Evolutionary conservation across 2,113 vertebrate species (phyloP).

Genomic region (Pomatostomus ruficeps): DNA sequence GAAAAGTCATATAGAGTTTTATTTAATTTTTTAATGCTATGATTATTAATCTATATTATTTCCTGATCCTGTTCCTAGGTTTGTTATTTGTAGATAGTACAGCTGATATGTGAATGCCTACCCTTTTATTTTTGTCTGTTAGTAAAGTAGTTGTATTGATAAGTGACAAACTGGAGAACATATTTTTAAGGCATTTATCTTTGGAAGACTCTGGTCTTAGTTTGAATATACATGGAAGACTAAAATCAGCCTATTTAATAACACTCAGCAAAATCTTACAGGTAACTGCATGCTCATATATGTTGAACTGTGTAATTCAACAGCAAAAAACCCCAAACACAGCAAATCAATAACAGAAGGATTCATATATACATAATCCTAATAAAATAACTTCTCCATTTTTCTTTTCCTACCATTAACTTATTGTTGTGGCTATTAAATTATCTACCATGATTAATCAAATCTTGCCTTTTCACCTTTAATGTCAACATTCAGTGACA

Average conservation of each 20-base stretch:
- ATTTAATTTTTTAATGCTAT: not conserved
- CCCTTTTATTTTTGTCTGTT: not conserved
- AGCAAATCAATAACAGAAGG: not conserved
- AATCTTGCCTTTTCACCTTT: not conserved
- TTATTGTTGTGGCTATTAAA: not conserved
- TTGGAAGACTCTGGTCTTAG: not conserved
- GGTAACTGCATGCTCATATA: not conserved
- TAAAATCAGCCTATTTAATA: not conserved
- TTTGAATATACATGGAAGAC: not conserved
- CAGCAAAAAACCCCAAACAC: not conserved
- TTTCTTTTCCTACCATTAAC: not conserved
- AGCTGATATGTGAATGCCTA: not conserved
- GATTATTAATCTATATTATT: not conserved
- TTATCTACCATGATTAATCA: not conserved
- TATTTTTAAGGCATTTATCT: not conserved
- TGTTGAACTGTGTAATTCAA: not conserved
- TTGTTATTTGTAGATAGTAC: not conserved
- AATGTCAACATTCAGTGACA: not conserved
- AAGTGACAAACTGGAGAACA: not conserved
- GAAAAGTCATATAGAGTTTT: not conserved
- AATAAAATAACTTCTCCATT: not conserved
- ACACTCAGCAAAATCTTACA: not conserved
- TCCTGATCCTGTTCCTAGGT: not conserved
- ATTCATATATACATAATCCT: not conserved
- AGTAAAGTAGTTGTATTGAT: not conserved